These are phyloP conservation scores for Oncorhynchus masou DNA, from an alignment of 2,113 vertebrate genomes.

Conservation along the genomic window DNA sequence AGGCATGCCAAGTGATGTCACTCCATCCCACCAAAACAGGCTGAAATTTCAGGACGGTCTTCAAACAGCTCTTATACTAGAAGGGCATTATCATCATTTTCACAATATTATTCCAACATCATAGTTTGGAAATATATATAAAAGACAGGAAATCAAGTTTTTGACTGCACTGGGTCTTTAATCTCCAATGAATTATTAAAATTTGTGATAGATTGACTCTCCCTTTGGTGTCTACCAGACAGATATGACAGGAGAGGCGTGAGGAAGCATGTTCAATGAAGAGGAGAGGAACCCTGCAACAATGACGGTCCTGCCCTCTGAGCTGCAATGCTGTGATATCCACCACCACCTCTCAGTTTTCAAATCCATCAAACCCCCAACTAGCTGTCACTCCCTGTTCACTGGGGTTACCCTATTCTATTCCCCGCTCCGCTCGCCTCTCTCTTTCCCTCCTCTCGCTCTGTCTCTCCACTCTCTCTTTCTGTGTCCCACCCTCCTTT, in stretches of 20 bases:
- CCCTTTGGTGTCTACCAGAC: constrained; percentile 5
- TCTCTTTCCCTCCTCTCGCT: background rate
- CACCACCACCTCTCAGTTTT: constrained; percentile 31
- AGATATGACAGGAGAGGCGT: constrained; percentile 19
- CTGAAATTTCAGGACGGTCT: no score
- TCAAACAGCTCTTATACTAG: no score
- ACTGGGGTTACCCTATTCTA: constrained; percentile 31
- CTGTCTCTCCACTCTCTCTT: background rate
- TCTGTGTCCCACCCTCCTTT: background rate
- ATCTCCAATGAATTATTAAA: constrained; percentile 17
- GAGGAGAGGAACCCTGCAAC: constrained; percentile 39
- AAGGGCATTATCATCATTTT: no score
- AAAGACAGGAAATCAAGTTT: no score
- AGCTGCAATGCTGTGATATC: constrained; percentile 19
- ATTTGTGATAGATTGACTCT: constrained; percentile 5
- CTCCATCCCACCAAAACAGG: no score
- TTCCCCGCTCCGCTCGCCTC: background rate
- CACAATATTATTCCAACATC: no score
- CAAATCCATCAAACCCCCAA: constrained; percentile 54
- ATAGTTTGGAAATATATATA: no score
- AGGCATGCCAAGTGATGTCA: no score
- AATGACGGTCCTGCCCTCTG: constrained; percentile 33
- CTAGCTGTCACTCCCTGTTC: constrained; percentile 35
- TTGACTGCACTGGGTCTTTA: background rate
- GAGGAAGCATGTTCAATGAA: constrained; percentile 42